These are phyloP conservation scores for Pedionomus torquatus DNA, from an alignment of 2,113 vertebrate genomes.

Conservation along the genomic window DNA sequence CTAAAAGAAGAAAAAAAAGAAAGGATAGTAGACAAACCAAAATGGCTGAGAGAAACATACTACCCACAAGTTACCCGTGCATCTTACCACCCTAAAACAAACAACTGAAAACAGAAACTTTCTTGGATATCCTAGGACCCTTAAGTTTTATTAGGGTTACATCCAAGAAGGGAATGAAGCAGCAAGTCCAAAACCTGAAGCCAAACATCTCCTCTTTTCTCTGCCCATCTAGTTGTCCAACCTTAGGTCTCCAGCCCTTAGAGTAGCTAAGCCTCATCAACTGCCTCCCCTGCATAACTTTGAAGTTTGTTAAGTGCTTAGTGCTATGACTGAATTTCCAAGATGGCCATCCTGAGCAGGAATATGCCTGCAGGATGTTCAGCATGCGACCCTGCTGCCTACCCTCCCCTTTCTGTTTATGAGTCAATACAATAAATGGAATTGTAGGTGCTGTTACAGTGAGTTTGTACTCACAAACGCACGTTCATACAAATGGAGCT, in stretches of 20 bases:
- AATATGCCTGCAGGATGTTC: not conserved
- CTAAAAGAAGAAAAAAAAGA: not conserved
- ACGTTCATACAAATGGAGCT: not conserved
- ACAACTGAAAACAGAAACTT: not conserved
- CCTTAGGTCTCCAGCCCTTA: not conserved
- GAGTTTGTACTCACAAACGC: not conserved
- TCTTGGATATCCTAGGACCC: not conserved
- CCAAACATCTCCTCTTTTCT: not conserved
- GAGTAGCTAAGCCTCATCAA: not conserved
- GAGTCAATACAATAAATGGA: not conserved
- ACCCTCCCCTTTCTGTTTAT: not conserved
- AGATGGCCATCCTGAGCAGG: not conserved
- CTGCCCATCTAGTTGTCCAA: not conserved
- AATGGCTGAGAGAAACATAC: not conserved
- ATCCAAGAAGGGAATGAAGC: not conserved
- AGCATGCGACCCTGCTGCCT: not conserved
- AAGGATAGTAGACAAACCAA: not conserved
- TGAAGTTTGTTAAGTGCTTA: not conserved
- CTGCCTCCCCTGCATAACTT: not conserved
- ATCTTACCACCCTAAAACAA: not conserved
- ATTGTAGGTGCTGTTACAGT: not conserved
- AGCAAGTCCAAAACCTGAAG: not conserved
- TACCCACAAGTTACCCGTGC: not conserved
- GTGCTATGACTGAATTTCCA: not conserved
- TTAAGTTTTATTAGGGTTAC: not conserved